phyloP scores from a whole-genome alignment of 2,113 vertebrate species.

The Lepus americanus region DNA sequence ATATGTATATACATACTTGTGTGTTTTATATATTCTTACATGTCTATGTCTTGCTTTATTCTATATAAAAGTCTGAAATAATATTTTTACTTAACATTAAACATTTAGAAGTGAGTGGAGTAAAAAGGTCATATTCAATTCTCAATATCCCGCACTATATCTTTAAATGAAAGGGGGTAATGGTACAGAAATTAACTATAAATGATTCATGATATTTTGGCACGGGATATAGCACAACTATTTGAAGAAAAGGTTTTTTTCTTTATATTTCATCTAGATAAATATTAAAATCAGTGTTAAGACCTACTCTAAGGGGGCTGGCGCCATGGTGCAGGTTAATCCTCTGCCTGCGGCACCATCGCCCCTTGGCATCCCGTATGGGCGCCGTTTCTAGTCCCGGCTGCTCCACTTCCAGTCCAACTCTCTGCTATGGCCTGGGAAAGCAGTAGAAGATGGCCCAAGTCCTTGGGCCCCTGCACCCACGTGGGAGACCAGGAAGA shows the following conservation, averaged over 20 bases:
- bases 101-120: constrained; percentile 52
- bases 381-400: no score
- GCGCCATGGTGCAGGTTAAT: no score
- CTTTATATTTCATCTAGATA: constrained; percentile 22
- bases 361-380: no score
- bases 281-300: constrained; percentile 52
- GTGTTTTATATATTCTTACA: constrained; percentile 24
- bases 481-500: no score
- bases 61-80: constrained; percentile 39
- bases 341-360: no score
- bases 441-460: no score
- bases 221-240: not conserved
- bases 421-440: no score
- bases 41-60: constrained; percentile 32
- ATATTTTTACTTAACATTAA: constrained; percentile 58
- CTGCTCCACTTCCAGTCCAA: no score
- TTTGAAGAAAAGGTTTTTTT: constrained; percentile 52
- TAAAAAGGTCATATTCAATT: constrained; percentile 49
- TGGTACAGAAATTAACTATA: constrained; percentile 5
- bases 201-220: constrained; percentile 24
- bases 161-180: constrained; percentile 42
- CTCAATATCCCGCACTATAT: not conserved
- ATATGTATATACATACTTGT: not conserved
- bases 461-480: no score
- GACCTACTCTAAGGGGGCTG: no score